These are phyloP conservation scores for Macrostomum cliftonense DNA, from an alignment of 2,888 invertebrate species.

Conservation along the genomic window DNA sequence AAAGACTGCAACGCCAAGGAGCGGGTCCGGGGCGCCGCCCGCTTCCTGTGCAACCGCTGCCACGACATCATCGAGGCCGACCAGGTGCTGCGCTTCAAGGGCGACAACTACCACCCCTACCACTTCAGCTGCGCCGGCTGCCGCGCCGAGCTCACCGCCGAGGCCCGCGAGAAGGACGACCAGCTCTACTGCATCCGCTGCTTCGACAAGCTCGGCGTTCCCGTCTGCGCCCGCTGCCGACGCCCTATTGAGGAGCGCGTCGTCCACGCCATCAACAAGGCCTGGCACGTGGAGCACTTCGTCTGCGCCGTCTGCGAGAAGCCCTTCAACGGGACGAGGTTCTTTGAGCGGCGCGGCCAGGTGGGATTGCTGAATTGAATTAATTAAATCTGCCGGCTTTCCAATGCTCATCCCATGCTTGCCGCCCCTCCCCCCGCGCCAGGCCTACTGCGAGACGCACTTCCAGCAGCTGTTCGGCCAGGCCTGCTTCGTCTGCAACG, in stretches of 20 bases:
- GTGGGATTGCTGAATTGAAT: neutral
- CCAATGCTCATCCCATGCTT: neutral
- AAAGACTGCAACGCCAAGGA: slow-evolving; percentile 87
- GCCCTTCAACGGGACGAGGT: slow-evolving; percentile 92
- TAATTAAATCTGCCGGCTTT: neutral
- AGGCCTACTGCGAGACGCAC: slow-evolving; percentile 96
- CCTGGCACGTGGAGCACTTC: slow-evolving; percentile 98
- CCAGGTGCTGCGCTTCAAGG: slow-evolving; percentile 42
- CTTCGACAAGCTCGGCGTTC: slow-evolving; percentile 98
- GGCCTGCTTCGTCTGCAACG: slow-evolving; percentile 92
- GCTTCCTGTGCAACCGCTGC: slow-evolving; percentile 93
- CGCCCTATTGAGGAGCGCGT: slow-evolving; percentile 95
- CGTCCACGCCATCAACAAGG: slow-evolving; percentile 88
- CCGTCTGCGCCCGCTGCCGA: slow-evolving; percentile 95
- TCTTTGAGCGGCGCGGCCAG: slow-evolving; percentile 78
- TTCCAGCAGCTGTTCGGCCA: slow-evolving; percentile 87
- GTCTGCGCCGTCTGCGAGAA: slow-evolving; percentile 99
- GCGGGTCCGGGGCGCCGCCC: slow-evolving; percentile 78
- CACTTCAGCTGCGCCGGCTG: slow-evolving; percentile 79
- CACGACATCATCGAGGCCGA: slow-evolving; percentile 49
- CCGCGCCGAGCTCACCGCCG: slow-evolving; percentile 66
- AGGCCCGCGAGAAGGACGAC: slow-evolving; percentile 81
- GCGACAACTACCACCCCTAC: slow-evolving; percentile 95
- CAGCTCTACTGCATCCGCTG: slow-evolving; percentile 90
- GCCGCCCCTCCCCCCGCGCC: neutral